These are phyloP conservation scores for Oreochromis mossambicus DNA, from an alignment of 2,797 vertebrate species.

Conservation along the genomic window DNA sequence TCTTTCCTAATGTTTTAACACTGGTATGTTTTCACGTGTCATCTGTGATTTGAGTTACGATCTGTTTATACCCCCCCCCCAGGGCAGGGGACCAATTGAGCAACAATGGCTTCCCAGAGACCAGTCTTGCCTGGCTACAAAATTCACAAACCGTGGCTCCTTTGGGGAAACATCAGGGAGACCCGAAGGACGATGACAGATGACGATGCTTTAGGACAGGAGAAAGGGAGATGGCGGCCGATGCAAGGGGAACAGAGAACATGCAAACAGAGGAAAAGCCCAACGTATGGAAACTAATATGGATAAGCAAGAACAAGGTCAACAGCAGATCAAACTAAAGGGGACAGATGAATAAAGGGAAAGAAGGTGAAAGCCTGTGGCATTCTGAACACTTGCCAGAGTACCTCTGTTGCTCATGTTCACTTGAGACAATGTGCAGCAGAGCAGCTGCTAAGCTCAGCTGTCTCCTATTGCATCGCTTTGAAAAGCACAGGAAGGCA, in stretches of 20 bases:
- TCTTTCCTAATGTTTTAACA: conserved; percentile 2
- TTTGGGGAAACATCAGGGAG: neutral
- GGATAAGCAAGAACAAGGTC: neutral
- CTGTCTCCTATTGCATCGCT: neutral
- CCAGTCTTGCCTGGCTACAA: neutral
- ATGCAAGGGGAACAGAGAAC: neutral
- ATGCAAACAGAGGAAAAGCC: neutral
- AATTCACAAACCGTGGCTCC: neutral
- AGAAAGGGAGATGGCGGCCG: neutral
- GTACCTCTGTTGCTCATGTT: conserved; percentile 14
- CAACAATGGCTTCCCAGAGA: neutral
- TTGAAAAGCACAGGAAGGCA: neutral
- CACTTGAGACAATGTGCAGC: conserved; percentile 24
- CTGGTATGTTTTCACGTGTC: neutral
- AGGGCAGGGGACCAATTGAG: conserved; percentile 6
- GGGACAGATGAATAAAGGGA: neutral
- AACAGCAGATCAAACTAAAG: neutral
- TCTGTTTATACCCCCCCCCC: neutral
- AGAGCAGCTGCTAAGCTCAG: conserved; percentile 20
- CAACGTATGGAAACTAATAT: neutral
- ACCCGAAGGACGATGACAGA: conserved; percentile 20
- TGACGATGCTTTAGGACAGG: neutral
- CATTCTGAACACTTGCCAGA: conserved; percentile 14
- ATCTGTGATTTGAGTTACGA: conserved; percentile 8
- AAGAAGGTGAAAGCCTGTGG: neutral